A percentile compares a stretch with the other conserved stretches of the same genome.
These are phyloP conservation scores for Ciconia boyciana DNA, from an alignment of 2,113 vertebrate genomes.

Conservation along the genomic window DNA sequence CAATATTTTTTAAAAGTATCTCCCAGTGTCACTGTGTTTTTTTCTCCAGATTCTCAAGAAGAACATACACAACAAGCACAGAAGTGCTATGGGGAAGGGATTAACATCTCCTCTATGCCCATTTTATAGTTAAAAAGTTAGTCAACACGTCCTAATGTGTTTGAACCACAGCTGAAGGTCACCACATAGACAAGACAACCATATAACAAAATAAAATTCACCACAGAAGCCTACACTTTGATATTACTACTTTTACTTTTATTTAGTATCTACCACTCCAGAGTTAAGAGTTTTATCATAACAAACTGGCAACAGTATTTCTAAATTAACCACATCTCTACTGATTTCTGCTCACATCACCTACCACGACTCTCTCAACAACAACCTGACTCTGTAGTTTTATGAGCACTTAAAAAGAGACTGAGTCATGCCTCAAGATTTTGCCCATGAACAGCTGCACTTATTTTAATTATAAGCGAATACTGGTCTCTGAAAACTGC, in stretches of 20 bases:
- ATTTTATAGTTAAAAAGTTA: not conserved
- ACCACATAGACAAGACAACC: not conserved
- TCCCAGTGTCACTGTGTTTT: not conserved
- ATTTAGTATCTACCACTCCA: not conserved
- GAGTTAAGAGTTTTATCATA: not conserved
- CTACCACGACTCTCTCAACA: not conserved
- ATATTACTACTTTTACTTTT: not conserved
- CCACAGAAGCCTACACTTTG: not conserved
- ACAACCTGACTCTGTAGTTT: not conserved
- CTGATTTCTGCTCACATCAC: not conserved
- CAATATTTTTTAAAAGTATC: not conserved
- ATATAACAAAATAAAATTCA: not conserved
- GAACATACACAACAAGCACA: not conserved
- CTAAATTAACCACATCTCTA: not conserved
- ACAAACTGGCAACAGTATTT: not conserved
- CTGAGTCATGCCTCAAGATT: not conserved
- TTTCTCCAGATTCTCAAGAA: not conserved
- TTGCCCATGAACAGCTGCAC: not conserved
- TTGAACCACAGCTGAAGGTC: not conserved
- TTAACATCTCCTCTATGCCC: not conserved
- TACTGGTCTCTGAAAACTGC: not conserved
- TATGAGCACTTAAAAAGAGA: not conserved
- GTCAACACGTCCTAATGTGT: not conserved
- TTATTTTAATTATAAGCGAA: not conserved
- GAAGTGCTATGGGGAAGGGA: not conserved